Evolutionary conservation across 1,140 invertebrate genomes (phyloP).

Genomic region (Drosophila sturtevanti): DNA sequence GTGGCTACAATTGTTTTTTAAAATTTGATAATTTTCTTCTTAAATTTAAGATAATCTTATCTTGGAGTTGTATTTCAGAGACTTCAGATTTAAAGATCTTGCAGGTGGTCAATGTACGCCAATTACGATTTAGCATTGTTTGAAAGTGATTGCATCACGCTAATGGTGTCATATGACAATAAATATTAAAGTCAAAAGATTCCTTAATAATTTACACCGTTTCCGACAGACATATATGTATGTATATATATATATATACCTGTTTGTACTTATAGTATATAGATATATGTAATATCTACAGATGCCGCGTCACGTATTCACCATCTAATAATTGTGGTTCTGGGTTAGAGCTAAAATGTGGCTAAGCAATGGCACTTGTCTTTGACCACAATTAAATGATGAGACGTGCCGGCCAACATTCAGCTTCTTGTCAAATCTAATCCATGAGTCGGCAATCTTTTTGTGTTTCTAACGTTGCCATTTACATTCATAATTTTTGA

Average conservation of each 20-base stretch:
- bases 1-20: too few relatives aligned
- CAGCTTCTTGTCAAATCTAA: not conserved
- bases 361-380: constrained; percentile 3
- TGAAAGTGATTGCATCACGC: not conserved
- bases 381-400: constrained; percentile 27
- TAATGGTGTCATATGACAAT: not conserved
- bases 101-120: constrained; percentile 1
- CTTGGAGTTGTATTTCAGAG: not conserved
- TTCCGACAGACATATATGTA: too few relatives aligned
- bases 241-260: not conserved
- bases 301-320: constrained; percentile 8
- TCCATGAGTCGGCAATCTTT: too few relatives aligned
- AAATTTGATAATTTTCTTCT: too few relatives aligned
- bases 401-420: constrained; percentile 31
- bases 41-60: not conserved
- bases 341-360: constrained; percentile 13
- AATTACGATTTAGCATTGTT: not conserved
- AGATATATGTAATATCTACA: not conserved
- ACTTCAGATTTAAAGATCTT: not conserved
- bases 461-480: not conserved
- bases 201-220: not conserved
- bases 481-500: not conserved
- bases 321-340: constrained; percentile 29
- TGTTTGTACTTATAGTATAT: not conserved
- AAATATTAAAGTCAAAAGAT: not conserved